Evolutionary conservation across 2,113 vertebrate species (phyloP).

Genomic region (Etia nguti): DNA sequence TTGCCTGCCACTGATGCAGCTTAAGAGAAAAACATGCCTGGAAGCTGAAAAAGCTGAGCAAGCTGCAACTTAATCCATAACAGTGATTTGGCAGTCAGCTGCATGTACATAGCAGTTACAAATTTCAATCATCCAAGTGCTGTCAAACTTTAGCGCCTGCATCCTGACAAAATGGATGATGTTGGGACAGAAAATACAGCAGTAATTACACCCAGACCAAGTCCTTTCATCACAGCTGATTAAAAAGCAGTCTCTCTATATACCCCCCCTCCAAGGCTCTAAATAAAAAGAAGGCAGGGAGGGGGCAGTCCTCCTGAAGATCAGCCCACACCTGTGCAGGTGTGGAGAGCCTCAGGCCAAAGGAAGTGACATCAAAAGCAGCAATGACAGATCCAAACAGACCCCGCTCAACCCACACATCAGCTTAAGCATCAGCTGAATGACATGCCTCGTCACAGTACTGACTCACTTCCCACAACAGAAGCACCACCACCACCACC

Average conservation of each 20-base stretch:
- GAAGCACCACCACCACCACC: background rate
- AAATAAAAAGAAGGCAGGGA: background rate
- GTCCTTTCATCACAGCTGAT: constrained; percentile 65
- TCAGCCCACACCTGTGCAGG: constrained; percentile 66
- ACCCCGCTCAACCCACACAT: background rate
- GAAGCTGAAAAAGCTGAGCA: constrained; percentile 8
- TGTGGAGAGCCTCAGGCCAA: constrained; percentile 51
- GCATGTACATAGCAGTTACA: background rate
- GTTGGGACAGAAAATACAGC: background rate
- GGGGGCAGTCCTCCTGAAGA: constrained; percentile 2
- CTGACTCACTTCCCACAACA: background rate
- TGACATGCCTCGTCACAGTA: constrained; percentile 16
- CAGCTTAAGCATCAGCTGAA: constrained; percentile 20
- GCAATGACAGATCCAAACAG: constrained; percentile 51
- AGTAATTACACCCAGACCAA: constrained; percentile 52
- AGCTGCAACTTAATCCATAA: constrained; percentile 17
- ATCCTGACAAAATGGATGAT: constrained; percentile 1
- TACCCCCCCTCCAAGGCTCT: background rate
- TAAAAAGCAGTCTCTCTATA: constrained; percentile 47
- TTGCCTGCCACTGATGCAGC: background rate
- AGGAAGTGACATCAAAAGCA: constrained; percentile 70
- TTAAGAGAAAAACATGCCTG: background rate
- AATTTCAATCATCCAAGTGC: background rate
- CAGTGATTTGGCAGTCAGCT: background rate
- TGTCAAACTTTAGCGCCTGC: constrained; percentile 12